phyloP scores from a whole-genome alignment of 35 echinoderm and acorn worm species.

The Eucidaris tribuloides region DNA sequence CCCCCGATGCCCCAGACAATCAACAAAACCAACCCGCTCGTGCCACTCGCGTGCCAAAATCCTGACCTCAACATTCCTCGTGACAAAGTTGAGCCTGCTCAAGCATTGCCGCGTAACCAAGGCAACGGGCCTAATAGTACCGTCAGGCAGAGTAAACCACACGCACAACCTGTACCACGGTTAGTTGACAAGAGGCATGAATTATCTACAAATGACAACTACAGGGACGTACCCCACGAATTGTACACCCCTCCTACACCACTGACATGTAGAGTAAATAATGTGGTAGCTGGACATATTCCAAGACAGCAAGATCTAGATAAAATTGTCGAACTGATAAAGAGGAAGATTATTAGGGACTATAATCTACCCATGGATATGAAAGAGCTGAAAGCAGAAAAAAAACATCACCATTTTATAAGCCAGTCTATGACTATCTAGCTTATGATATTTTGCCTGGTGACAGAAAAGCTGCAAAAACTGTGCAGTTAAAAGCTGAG shows the following conservation, averaged over 20 bases:
- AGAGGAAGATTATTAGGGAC: too few relatives aligned
- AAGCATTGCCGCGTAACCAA: too few relatives aligned
- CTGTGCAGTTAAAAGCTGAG: constrained; percentile 11
- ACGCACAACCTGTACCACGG: constrained; percentile 3
- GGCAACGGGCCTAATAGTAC: background rate
- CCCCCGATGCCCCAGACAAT: background rate
- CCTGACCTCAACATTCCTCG: background rate
- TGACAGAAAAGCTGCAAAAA: constrained; percentile 17
- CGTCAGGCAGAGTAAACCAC: background rate
- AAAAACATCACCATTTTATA: too few relatives aligned
- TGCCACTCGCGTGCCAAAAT: background rate
- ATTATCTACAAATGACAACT: background rate
- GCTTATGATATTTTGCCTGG: background rate
- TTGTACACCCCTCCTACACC: constrained; percentile 6
- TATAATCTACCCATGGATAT: too few relatives aligned
- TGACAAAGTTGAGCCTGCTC: background rate
- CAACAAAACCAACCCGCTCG: background rate
- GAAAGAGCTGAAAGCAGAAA: too few relatives aligned
- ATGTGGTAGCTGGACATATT: constrained; percentile 22
- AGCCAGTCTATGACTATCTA: background rate
- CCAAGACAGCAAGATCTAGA: constrained; percentile 38
- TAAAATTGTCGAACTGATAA: background rate
- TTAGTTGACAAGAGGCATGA: constrained; percentile 36
- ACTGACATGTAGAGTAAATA: constrained; percentile 2
- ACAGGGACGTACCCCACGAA: background rate